Base-by-base conservation (phyloP, 2,888 invertebrate species). In the Nomada ferruginata region DNA sequence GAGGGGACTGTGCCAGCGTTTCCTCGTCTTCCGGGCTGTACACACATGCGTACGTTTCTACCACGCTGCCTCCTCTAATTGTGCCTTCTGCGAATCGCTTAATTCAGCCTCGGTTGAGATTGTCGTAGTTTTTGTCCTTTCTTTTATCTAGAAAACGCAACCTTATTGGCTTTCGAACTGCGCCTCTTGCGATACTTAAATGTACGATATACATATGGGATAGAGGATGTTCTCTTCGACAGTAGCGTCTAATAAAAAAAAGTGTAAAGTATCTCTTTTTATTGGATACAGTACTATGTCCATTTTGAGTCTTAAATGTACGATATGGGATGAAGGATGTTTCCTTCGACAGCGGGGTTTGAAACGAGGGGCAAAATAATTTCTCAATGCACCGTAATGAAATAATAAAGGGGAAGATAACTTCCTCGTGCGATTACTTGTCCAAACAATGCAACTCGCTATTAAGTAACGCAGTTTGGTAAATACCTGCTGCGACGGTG, bases 1-100 rank as follows among this genome's bases (percentile, higher is more conserved):
- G 53, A 68, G 66, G 72, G 69, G 44, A 26, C 47, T 64, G 10
- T 11, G 55, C 29, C 68, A 82, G n/a, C 47, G 63, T 68, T 68
- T 76, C 64, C 71, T 64, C 23, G 71, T 82, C 71, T 82, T 72
- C 47, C 73, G 44, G 65, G 26, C 36, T 77, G 18, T 65, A 13
- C 59, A 36, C 7, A 36, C 36, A 36, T 7, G 36, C 66, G 26
- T 29, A 44, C 29, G 1, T 23, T 29, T 52, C 55, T 44, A 23
- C 42, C 44, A 60, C 29, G 18, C 18, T 66, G 36, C 15, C 57
- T 47, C 72, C n/a, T 52, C 20, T 29, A 74, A 66, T 64, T 63
- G 26, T 44, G n/a, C 11, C 15, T 76, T 76, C 76, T 36, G 50
- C 42, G 76, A 64, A 74, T 42, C 57, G 15, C 15, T 76, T 57